phyloP scores from a whole-genome alignment of 2,113 vertebrate species.

The Spheniscus mendiculus region DNA sequence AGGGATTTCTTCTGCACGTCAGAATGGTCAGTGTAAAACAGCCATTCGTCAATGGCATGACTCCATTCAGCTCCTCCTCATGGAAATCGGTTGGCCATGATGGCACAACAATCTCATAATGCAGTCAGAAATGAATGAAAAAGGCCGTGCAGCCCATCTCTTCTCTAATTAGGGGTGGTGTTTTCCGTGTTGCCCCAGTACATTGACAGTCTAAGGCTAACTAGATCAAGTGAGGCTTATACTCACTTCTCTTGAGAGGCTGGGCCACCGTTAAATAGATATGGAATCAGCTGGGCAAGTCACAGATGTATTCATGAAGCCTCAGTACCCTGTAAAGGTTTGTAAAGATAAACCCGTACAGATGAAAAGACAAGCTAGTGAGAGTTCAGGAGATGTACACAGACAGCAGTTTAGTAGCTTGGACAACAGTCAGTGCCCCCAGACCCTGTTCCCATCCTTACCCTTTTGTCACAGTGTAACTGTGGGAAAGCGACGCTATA shows the following conservation, averaged over 20 bases:
- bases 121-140: background rate
- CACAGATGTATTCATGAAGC: background rate
- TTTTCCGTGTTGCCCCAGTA: background rate
- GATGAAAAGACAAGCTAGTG: background rate
- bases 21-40: background rate
- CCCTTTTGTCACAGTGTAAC: background rate
- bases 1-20: background rate
- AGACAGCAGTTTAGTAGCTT: background rate
- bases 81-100: fast-evolving
- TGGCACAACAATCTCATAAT: background rate
- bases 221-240: background rate
- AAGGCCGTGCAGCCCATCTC: background rate
- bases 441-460: background rate
- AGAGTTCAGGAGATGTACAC: background rate
- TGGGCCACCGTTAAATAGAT: background rate
- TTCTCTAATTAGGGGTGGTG: background rate
- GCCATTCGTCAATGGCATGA: background rate
- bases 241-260: background rate
- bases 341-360: background rate
- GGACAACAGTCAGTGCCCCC: too few species aligned
- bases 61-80: background rate
- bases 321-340: background rate
- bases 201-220: background rate
- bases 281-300: background rate
- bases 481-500: background rate